A percentile compares a stretch with the other conserved stretches of the same genome.
Evolutionary conservation across 2,113 vertebrate species (phyloP).

Genomic region (Myiagra hebetior): DNA sequence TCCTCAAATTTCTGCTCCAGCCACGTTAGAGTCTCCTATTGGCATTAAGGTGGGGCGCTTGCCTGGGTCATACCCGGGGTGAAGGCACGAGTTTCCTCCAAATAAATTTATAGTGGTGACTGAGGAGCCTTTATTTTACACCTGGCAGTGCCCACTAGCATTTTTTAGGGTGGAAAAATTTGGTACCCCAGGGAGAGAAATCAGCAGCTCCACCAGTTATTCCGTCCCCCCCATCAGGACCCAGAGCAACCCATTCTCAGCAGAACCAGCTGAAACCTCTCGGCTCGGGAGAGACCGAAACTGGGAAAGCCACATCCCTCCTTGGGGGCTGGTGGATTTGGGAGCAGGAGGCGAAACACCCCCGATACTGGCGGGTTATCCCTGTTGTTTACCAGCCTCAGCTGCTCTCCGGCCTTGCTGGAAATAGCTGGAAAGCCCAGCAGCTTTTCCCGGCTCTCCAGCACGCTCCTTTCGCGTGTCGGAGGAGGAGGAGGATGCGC

Average conservation of each 20-base stretch:
- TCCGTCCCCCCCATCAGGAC: neutral
- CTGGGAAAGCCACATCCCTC: neutral
- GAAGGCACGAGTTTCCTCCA: neutral
- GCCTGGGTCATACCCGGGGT: neutral
- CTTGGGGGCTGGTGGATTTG: neutral
- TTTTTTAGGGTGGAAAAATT: neutral
- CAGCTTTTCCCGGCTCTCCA: fast-evolving
- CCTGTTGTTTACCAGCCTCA: neutral
- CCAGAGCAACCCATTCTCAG: neutral
- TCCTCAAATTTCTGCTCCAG: neutral
- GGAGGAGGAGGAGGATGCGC: neutral
- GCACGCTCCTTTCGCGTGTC: neutral
- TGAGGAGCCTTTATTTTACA: neutral
- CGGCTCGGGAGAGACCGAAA: fast-evolving
- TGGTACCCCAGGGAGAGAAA: neutral
- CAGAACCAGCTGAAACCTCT: neutral
- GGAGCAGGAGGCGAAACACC: neutral
- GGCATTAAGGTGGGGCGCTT: neutral
- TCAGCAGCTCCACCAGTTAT: neutral
- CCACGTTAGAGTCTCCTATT: neutral
- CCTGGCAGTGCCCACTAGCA: neutral
- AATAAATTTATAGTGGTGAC: neutral
- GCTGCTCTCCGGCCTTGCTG: neutral
- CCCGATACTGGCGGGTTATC: fast-evolving
- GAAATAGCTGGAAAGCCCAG: neutral